Base-by-base conservation (phyloP, 2,113 vertebrate genomes). In the Vireo altiloquus region DNA sequence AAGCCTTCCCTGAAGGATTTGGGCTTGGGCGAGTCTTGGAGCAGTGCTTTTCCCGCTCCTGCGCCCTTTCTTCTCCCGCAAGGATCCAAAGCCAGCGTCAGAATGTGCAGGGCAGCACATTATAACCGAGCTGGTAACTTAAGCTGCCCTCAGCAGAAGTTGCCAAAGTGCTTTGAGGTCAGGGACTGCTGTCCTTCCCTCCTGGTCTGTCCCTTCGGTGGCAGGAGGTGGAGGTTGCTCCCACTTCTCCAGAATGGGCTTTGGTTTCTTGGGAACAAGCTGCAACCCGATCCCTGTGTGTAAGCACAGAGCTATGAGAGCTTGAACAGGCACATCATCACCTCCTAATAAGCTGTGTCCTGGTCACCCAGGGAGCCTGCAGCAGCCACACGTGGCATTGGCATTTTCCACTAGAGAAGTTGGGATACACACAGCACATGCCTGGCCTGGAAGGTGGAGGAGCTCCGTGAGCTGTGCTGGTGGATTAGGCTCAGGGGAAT, bases 391-490 rank as follows among this genome's bases (percentile, higher is more conserved):
- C 37, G 42, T 80, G 95, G 68, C 56, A 9, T 56, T 68, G 92
- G 94, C 80, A 83, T 96, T 96, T 96, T 95, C 92, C 94, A 92
- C 90, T 90, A 89, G 94, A 81, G 89, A 50, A 42, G 11, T 0
- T 86, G 76, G 76, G 61, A 20, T 25, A 60, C 31, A 33, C 88
- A 68, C 57, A 87, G 56, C 75, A 78, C 63, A 3, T 50, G 74
- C 25, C 63, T 91, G 44, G 22, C n/a, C 46, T 7, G 82, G 40
- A 5, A 77, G 47, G 24, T 63, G 66, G 17, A 79, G 74, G 27
- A 87, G 72, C 86, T 88, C 27, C 13, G 4, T 2, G 16, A 37
- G 57, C 8, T 52, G 44, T 69, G 42, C 78, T 80, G 11, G 10
- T 25, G 40, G 10, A 25, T 52, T 39, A 57, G 35, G 4, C 3